phyloP scores from a whole-genome alignment of 2,113 vertebrate species.

The Silurus asotus region DNA sequence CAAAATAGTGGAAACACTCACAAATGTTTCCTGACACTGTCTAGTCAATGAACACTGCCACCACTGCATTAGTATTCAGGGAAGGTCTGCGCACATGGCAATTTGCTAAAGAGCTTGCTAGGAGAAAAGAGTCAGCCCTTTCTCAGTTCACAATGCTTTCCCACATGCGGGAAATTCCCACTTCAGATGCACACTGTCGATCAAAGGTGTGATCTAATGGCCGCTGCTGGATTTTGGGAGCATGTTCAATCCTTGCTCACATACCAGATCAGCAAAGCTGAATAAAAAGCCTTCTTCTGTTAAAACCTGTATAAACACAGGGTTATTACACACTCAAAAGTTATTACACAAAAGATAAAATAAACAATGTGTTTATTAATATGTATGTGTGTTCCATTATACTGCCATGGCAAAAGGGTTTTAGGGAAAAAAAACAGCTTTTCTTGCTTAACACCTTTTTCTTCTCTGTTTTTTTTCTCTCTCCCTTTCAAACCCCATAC shows the following conservation, averaged over 20 bases:
- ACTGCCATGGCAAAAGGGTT: conserved; percentile 15
- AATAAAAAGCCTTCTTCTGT: conserved; percentile 41
- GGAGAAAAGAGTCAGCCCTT: conserved; percentile 42
- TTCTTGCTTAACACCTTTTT: not conserved
- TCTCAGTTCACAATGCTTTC: conserved; percentile 53
- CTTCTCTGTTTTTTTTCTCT: not conserved
- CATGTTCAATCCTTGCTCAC: conserved; percentile 29
- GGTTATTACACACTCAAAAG: not conserved
- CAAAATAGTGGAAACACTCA: conserved; percentile 13
- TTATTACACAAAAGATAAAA: not conserved
- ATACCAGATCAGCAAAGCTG: conserved; percentile 36
- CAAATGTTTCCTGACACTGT: conserved; percentile 26
- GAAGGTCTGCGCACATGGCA: conserved; percentile 36
- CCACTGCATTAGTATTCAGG: conserved; percentile 49
- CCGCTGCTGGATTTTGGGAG: conserved; percentile 39
- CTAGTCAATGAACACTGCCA: conserved; percentile 14
- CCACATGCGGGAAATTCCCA: conserved; percentile 56
- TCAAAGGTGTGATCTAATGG: conserved; percentile 52
- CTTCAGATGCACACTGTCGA: conserved; percentile 56
- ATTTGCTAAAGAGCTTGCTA: conserved; percentile 55
- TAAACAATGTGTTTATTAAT: conserved; percentile 32
- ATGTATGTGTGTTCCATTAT: conserved; percentile 6
- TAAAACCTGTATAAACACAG: conserved; percentile 24
- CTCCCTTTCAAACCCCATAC: conserved; percentile 10
- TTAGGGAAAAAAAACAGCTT: not conserved